These are phyloP conservation scores for Brachionus plicatilis DNA, from an alignment of 1,140 invertebrate genomes.

Conservation along the genomic window DNA sequence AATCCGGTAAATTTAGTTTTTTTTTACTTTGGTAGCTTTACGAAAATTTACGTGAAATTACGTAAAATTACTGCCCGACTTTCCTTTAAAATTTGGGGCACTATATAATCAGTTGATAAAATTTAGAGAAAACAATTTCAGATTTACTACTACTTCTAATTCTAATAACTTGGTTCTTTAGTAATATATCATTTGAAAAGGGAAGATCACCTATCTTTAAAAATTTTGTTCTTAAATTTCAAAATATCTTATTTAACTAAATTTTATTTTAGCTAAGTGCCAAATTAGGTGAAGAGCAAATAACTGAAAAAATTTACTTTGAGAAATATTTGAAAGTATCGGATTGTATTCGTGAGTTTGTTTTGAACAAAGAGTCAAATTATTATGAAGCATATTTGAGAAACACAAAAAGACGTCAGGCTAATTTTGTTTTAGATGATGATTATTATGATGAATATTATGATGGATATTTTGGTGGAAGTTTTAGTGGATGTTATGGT, in stretches of 20 bases:
- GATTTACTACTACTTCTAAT: too few relatives aligned
- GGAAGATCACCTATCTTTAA: background rate
- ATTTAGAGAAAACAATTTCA: background rate
- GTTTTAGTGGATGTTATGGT: too few relatives aligned
- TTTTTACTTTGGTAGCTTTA: too few relatives aligned
- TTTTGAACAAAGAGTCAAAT: background rate
- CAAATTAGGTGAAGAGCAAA: background rate
- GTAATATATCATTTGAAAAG: background rate
- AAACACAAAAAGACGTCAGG: background rate
- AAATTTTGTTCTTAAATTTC: background rate
- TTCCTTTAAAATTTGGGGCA: too few relatives aligned
- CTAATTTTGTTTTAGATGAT: background rate
- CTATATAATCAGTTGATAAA: background rate
- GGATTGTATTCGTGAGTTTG: background rate
- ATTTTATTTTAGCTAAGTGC: background rate
- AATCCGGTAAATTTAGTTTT: too few relatives aligned
- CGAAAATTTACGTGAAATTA: too few relatives aligned
- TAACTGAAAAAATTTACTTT: background rate
- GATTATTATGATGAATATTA: too few relatives aligned
- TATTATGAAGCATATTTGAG: background rate
- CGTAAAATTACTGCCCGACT: too few relatives aligned
- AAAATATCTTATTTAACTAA: background rate
- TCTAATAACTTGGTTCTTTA: background rate
- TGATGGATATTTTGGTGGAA: too few relatives aligned
- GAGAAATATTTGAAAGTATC: background rate